Conservation (phyloP, 2,888 invertebrate species). For the Plebejus argus region DNA sequence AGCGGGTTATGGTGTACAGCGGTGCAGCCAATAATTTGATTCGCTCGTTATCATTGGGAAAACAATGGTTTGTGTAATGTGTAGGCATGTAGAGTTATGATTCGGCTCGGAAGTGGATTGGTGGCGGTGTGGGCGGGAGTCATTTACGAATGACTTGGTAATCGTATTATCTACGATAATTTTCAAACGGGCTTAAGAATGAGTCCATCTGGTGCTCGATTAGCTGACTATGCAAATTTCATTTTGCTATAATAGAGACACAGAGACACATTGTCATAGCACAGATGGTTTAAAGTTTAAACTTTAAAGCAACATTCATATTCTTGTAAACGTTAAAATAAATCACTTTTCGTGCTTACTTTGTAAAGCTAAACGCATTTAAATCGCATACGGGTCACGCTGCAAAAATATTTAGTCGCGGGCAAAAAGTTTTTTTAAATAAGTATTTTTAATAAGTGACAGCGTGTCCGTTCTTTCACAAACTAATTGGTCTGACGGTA, state of each 20-base stretch:
- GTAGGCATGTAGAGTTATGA: conserved; percentile 56
- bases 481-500: conserved; percentile 77
- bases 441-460: conserved; percentile 52
- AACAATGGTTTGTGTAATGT: conserved; percentile 64
- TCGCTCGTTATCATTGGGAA: conserved; percentile 71
- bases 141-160: conserved; percentile 16
- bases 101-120: conserved; percentile 54
- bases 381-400: conserved; percentile 22
- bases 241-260: neutral
- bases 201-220: neutral
- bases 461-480: conserved; percentile 71
- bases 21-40: conserved; percentile 74
- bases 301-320: neutral
- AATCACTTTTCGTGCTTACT: neutral
- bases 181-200: neutral
- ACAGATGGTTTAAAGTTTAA: too few species aligned
- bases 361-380: conserved; percentile 2
- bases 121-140: conserved; percentile 50
- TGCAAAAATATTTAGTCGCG: conserved; percentile 9
- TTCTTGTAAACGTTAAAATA: neutral
- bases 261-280: neutral
- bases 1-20: conserved; percentile 47
- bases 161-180: neutral
- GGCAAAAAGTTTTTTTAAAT: conserved; percentile 46
- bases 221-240: neutral